Percentiles rank a stretch among this genome's conserved stretches.
Evolutionary conservation across 2,797 vertebrate species (phyloP).

Genomic region (Parotocinclus haroldoi): DNA sequence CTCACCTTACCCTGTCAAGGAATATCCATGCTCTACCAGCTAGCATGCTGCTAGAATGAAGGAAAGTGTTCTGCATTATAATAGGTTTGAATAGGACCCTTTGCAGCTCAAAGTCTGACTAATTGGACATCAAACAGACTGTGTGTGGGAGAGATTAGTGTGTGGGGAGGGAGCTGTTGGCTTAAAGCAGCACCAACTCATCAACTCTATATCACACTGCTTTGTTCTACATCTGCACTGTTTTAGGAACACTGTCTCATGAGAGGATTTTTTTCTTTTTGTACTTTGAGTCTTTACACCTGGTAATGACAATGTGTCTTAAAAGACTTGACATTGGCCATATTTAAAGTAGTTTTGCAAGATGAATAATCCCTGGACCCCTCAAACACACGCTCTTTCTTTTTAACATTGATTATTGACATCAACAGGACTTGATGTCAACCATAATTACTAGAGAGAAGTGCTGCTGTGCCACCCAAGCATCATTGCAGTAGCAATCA

Average conservation of each 20-base stretch:
- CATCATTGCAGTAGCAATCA: no score
- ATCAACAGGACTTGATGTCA: no score
- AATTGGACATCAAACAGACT: constrained; percentile 50
- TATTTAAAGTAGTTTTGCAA: no score
- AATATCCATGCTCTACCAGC: constrained; percentile 15
- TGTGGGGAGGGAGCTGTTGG: constrained; percentile 44
- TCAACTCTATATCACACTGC: constrained; percentile 29
- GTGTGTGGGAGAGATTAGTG: constrained; percentile 48
- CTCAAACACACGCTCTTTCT: no score
- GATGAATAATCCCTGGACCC: no score
- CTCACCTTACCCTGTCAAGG: constrained; percentile 19
- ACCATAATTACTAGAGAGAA: no score
- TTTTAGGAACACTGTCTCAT: constrained; percentile 29
- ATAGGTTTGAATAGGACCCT: constrained; percentile 44
- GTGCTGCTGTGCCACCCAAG: no score
- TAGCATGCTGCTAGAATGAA: constrained; percentile 29
- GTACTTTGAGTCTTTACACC: constrained; percentile 24
- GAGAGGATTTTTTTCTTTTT: constrained; percentile 18
- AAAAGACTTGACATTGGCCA: no score
- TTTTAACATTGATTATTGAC: no score
- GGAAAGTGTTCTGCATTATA: constrained; percentile 38
- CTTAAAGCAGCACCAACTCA: constrained; percentile 39
- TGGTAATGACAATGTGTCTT: constrained; percentile 11
- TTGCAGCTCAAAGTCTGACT: constrained; percentile 43
- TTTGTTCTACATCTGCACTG: constrained; percentile 42